Evolutionary conservation across 2,113 vertebrate species (phyloP).

Genomic region (Polypterus bichir): DNA sequence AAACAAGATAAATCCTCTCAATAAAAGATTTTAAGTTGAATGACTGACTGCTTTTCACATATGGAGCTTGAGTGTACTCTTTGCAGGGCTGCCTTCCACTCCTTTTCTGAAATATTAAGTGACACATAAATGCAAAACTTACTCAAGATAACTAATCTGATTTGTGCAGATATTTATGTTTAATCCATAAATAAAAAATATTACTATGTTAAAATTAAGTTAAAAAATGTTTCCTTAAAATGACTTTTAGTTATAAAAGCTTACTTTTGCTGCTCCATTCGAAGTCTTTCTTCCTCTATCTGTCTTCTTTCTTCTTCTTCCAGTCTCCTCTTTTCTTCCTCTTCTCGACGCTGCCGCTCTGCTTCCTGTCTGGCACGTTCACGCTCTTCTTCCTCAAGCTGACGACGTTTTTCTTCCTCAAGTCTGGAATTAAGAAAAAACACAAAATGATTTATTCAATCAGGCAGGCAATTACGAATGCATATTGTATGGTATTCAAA

Average conservation of each 20-base stretch:
- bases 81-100: too few species aligned
- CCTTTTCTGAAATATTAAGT: too few species aligned
- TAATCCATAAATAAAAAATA: too few species aligned
- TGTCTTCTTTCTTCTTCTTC: constrained; percentile 81
- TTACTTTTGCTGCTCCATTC: constrained; percentile 93
- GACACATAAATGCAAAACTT: too few species aligned
- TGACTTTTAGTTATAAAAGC: constrained; percentile 14
- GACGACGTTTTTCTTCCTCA: constrained; percentile 80
- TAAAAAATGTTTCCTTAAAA: background rate
- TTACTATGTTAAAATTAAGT: too few species aligned
- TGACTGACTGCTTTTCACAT: too few species aligned
- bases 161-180: too few species aligned
- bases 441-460: constrained; percentile 1
- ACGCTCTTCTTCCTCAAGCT: constrained; percentile 74
- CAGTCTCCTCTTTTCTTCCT: constrained; percentile 68
- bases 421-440: constrained; percentile 43
- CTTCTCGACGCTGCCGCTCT: constrained; percentile 65
- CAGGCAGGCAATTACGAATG: background rate
- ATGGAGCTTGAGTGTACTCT: too few species aligned
- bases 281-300: constrained; percentile 77
- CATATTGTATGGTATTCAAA: background rate
- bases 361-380: constrained; percentile 77
- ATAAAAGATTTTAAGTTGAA: too few species aligned
- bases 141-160: too few species aligned
- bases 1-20: too few species aligned